Evolutionary conservation across 2,797 vertebrate species (phyloP).

Genomic region (Pogonophryne albipinna): DNA sequence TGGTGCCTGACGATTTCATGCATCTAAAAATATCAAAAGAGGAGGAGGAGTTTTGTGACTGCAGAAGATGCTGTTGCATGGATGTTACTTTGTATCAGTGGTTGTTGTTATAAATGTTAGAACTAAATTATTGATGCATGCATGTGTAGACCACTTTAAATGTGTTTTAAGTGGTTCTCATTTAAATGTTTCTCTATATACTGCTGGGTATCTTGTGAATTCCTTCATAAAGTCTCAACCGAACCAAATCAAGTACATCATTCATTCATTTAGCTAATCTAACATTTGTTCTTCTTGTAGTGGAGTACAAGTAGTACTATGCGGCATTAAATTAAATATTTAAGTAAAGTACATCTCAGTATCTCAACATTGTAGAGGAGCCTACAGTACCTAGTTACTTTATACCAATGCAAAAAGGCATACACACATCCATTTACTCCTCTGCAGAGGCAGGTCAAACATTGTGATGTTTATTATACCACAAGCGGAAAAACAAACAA

Average conservation of each 20-base stretch:
- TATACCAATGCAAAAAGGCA: background rate
- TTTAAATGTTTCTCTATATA: background rate
- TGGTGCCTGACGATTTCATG: too few relatives aligned
- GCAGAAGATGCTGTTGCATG: background rate
- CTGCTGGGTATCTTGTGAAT: background rate
- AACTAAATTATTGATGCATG: background rate
- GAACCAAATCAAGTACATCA: too few relatives aligned
- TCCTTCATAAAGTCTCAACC: background rate
- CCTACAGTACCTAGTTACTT: background rate
- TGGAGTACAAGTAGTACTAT: background rate
- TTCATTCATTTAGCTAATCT: too few relatives aligned
- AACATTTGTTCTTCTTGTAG: too few relatives aligned
- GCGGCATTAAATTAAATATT: background rate
- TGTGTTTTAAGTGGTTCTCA: background rate
- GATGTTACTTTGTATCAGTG: background rate
- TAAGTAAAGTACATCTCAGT: background rate
- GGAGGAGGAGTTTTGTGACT: background rate
- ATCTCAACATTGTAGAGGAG: background rate
- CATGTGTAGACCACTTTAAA: background rate
- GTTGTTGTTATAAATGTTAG: background rate
- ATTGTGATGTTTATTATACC: background rate
- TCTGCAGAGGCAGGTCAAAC: conserved; percentile 7
- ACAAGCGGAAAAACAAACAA: conserved; percentile 36
- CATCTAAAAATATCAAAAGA: too few relatives aligned
- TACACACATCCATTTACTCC: background rate